Evolutionary conservation across 92 coral and sea anemone species (phyloP), one percentile per base, ranked within the genome.

Genomic region (Blastomussa wellsi): DNA sequence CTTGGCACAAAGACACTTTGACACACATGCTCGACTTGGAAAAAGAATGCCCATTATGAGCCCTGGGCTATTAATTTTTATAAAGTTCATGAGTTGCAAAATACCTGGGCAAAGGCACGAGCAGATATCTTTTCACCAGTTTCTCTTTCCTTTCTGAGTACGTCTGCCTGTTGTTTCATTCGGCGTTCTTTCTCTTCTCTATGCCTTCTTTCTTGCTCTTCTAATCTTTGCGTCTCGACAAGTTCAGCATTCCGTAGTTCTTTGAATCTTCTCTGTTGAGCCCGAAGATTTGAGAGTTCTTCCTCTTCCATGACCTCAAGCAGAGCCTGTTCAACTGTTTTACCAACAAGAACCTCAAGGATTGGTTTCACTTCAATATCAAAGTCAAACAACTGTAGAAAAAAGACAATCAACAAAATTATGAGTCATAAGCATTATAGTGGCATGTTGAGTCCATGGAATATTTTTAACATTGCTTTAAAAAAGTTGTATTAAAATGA

Each of bases 271-370:
- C 99, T 79, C 81, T 96, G 98, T 67, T 96, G 98, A 42, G 98
- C 96, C 39, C 98, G 92, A 32, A 96, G 98, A 81, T 94, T 96
- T 41, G 98, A 78, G 5, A 96, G 89, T 79, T 96, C 98, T 55
- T 96, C 98, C 74, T 96, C 98, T 86, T 96, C 98, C 98, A 96
- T 96, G 33, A 96, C 98, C 77, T 96, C 98, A 14, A 96, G 77
- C 52, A 96, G 78, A 8, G 98, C 98, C 80, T 96, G 98, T 79
- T 96, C 98, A 17, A 96, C 98, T 12, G 98, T 96, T 74, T 96
- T 96, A 14, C 98, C 98, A 41, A 96, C 98, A 33, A 96, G 91
- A 10, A 96, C 98, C 87, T 96, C 98, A 16, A 95, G 90, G 78
- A 95, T 95, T 62, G 98, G 98, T 86, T 94, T 95, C 4, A 94